Base-by-base conservation (phyloP, 2,113 vertebrate species). In the Cavia porcellus region DNA sequence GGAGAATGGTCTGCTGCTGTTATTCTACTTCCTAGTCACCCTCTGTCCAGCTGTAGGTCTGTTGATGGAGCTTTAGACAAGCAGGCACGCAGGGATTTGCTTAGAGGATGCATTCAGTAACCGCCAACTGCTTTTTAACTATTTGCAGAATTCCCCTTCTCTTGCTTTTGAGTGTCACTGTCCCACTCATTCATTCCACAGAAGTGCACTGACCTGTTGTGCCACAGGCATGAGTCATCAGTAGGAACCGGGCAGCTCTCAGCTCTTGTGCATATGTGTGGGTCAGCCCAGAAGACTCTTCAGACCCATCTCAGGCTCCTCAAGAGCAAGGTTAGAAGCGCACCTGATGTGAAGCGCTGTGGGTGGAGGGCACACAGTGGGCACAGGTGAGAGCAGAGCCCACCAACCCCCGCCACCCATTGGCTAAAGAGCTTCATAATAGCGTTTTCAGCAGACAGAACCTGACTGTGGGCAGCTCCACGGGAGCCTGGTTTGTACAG, bases 241-340 rank as follows among this genome's bases (percentile, higher is more conserved):
- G 25, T 50, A 32, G 7, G 4, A 47, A 75, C 15, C 42, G 64
- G 19, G 24, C 1, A 3, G 17, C 17, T 4, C 50, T 9, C 3
- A 47, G 9, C 45, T 8, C 12, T 0, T 3, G 52, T 24, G 4
- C 17, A 0, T 24, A 5, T 6, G 11, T 35, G 24, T 9, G 3
- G 10, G 15, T 0, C 2, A 17, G 32, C n/a, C 14, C 77, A 35
- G 47, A 57, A 45, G 13, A 42, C 38, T 30, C 52, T 4, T 7
- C 19, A 4, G 32, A 30, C 42, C n/a, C 38, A 0, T 50, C 13
- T 4, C 55, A 7, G 32, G 30, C 57, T 22, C 4, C 25, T 89
- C n/a, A 7, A 0, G 0, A 13, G 11, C 64, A n/a, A 35, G 1
- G 10, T 5, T 77, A 7, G 42, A 47, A 24, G 15, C 22, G 1